phyloP scores from a whole-genome alignment of 2,113 vertebrate genomes.

The Cavia aperea region DNA sequence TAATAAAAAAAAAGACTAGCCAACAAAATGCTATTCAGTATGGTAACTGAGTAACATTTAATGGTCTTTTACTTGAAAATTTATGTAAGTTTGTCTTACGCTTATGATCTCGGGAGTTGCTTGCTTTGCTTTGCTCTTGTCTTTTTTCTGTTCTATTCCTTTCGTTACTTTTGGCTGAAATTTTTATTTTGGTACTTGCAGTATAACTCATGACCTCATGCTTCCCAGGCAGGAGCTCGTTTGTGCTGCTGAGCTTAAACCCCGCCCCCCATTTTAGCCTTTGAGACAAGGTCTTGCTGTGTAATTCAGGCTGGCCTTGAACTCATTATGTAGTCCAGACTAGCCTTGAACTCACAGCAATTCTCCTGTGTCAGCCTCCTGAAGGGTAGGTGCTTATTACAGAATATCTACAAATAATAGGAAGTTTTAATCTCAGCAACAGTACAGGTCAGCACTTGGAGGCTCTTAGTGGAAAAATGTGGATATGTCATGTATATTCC shows the following conservation, averaged over 20 bases:
- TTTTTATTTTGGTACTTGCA: no score
- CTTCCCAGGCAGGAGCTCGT: no score
- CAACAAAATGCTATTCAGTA: neutral
- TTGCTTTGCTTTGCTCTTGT: neutral
- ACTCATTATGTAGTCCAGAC: neutral
- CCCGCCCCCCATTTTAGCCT: no score
- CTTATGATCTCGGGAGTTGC: neutral
- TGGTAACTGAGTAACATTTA: neutral
- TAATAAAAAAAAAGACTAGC: neutral
- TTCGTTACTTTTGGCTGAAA: no score
- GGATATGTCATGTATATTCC: neutral
- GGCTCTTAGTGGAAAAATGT: neutral
- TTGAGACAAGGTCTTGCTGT: neutral
- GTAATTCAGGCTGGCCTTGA: neutral
- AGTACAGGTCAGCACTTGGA: neutral
- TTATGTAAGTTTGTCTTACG: neutral
- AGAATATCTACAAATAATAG: neutral
- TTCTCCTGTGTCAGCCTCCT: neutral
- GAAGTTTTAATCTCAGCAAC: neutral
- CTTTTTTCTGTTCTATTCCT: no score
- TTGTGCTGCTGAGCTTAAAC: no score
- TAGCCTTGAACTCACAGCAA: neutral
- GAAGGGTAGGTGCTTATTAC: neutral
- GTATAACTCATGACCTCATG: no score
- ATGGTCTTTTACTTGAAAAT: neutral